phyloP scores from a whole-genome alignment of 1,140 invertebrate genomes.

The Nasonia longicornis region DNA sequence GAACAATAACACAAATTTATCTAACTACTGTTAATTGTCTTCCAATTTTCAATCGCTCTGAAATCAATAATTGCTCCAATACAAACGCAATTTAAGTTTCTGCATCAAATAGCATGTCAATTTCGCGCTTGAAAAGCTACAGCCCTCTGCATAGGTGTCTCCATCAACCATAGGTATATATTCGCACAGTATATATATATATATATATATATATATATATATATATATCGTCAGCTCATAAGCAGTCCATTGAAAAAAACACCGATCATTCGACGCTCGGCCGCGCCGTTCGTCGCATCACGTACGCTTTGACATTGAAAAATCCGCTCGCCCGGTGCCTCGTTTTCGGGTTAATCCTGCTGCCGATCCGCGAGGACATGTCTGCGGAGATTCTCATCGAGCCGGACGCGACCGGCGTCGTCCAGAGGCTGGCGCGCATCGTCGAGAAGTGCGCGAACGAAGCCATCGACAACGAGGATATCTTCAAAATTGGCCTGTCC shows the following conservation, averaged over 20 bases:
- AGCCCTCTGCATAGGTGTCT: constrained; percentile 29
- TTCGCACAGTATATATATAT: no score
- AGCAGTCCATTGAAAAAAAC: constrained; percentile 14
- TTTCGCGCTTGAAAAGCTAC: background rate
- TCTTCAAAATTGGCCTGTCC: constrained; percentile 79
- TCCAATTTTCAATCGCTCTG: no score
- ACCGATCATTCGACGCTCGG: constrained; percentile 20
- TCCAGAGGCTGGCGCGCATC: constrained; percentile 58
- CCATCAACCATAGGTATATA: no score
- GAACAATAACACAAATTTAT: no score
- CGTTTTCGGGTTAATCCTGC: background rate
- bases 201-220: no score
- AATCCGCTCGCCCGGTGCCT: constrained; percentile 12
- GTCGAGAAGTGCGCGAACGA: constrained; percentile 68
- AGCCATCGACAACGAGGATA: constrained; percentile 68
- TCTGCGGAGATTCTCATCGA: constrained; percentile 56
- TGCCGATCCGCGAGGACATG: constrained; percentile 12
- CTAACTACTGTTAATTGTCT: no score
- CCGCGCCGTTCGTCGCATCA: background rate
- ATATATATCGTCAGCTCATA: background rate
- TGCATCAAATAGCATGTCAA: no score
- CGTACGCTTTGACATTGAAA: constrained; percentile 22
- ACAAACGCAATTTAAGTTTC: no score
- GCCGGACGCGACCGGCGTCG: constrained; percentile 50
- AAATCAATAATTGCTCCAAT: no score